phyloP scores from a whole-genome alignment of 2,797 vertebrate species.

The Silurus lanzhouensis region DNA sequence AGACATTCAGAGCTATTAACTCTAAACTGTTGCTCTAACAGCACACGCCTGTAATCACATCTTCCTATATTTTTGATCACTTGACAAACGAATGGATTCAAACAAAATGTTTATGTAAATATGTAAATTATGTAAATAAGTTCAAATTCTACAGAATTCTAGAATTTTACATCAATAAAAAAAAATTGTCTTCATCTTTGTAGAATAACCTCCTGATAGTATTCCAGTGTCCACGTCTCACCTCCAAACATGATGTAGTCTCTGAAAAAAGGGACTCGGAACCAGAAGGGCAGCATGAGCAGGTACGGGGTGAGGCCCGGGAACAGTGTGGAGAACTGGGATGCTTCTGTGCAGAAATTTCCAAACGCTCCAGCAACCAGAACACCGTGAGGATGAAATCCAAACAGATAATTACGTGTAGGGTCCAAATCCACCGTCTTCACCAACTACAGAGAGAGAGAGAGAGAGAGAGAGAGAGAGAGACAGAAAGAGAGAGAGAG shows the following conservation, averaged over 20 bases:
- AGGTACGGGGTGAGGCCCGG: slow-evolving; percentile 83
- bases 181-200: neutral
- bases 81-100: no score
- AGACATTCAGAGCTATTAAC: no score
- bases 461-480: neutral
- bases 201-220: neutral
- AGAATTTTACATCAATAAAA: no score
- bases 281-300: slow-evolving; percentile 85
- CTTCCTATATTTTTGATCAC: no score
- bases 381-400: slow-evolving; percentile 91
- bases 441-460: slow-evolving; percentile 75
- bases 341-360: slow-evolving; percentile 82
- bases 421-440: slow-evolving; percentile 87
- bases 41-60: no score
- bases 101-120: no score
- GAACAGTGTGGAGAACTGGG: slow-evolving; percentile 79
- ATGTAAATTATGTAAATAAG: no score
- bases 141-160: no score
- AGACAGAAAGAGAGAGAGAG: no score
- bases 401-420: slow-evolving; percentile 88
- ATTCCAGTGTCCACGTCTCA: slow-evolving; percentile 53
- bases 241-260: slow-evolving; percentile 86
- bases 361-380: slow-evolving; percentile 85
- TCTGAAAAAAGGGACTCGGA: slow-evolving; percentile 85
- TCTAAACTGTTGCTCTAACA: no score